Conservation (phyloP, 1,140 invertebrate genomes). For the Chrysomallon squamiferum region DNA sequence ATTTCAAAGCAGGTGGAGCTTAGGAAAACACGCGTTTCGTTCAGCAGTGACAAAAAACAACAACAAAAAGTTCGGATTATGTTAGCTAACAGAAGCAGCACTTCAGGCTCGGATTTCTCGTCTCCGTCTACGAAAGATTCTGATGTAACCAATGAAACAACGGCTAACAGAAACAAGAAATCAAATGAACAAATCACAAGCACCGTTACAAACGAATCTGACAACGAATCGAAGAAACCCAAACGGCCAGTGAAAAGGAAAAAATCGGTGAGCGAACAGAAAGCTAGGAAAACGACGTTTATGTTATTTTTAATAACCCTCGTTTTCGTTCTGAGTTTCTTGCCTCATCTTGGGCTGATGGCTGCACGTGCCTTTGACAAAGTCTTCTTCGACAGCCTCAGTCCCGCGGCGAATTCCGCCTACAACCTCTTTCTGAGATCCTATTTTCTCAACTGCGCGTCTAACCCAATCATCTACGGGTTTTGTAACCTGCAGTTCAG, state of each 20-base stretch:
- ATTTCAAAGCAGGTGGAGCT: constrained; percentile 28
- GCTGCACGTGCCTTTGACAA: neutral
- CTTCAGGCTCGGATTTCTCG: constrained; percentile 2
- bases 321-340: constrained; percentile 2
- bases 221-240: neutral
- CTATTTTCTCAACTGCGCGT: neutral
- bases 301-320: constrained; percentile 7
- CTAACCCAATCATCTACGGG: constrained; percentile 3
- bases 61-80: constrained; percentile 5
- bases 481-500: constrained; percentile 1
- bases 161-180: constrained; percentile 7
- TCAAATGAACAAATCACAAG: constrained; percentile 13
- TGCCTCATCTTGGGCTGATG: neutral
- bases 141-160: constrained; percentile 13
- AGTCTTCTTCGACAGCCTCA: neutral
- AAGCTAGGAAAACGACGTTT: neutral
- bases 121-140: neutral
- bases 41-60: neutral
- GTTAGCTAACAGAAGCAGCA: constrained; percentile 18
- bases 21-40: constrained; percentile 11
- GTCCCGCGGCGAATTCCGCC: neutral
- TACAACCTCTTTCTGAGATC: constrained; percentile 6
- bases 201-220: neutral
- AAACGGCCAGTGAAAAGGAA: constrained; percentile 9
- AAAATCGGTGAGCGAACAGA: neutral